These are phyloP conservation scores for Drosophila repletoides DNA, from an alignment of 1,140 invertebrate genomes.

Conservation along the genomic window DNA sequence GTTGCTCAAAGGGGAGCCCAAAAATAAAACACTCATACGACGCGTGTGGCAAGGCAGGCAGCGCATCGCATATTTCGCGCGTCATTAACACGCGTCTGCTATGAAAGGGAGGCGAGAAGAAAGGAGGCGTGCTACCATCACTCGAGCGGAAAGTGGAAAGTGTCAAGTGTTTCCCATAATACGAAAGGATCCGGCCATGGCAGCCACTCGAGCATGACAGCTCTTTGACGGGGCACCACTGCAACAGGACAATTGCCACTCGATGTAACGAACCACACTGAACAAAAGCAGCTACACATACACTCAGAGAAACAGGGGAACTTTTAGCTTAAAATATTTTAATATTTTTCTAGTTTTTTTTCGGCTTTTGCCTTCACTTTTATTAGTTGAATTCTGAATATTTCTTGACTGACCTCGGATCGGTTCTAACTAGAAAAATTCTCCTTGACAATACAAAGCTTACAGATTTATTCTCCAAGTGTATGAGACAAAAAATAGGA, in stretches of 20 bases:
- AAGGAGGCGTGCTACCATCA: background rate
- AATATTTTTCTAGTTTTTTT: no score
- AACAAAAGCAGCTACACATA: slow-evolving; percentile 55
- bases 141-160: slow-evolving; percentile 62
- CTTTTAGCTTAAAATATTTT: no score
- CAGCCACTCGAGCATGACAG: slow-evolving; percentile 64
- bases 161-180: slow-evolving; percentile 82
- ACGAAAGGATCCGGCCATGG: slow-evolving; percentile 51
- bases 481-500: background rate
- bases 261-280: slow-evolving; percentile 72
- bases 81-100: slow-evolving; percentile 73
- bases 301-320: no score
- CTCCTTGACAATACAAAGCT: no score
- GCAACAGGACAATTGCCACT: slow-evolving; percentile 72
- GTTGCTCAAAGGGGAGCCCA: slow-evolving; percentile 57
- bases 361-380: no score
- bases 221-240: slow-evolving; percentile 63
- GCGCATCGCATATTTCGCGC: slow-evolving; percentile 77
- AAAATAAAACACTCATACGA: slow-evolving; percentile 64
- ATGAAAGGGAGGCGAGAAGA: background rate
- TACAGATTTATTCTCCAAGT: no score
- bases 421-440: no score
- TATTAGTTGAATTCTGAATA: no score
- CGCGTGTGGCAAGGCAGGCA: slow-evolving; percentile 37
- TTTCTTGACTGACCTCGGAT: no score